phyloP scores from a whole-genome alignment of 2,888 invertebrate species.

The Melanotus villosus region DNA sequence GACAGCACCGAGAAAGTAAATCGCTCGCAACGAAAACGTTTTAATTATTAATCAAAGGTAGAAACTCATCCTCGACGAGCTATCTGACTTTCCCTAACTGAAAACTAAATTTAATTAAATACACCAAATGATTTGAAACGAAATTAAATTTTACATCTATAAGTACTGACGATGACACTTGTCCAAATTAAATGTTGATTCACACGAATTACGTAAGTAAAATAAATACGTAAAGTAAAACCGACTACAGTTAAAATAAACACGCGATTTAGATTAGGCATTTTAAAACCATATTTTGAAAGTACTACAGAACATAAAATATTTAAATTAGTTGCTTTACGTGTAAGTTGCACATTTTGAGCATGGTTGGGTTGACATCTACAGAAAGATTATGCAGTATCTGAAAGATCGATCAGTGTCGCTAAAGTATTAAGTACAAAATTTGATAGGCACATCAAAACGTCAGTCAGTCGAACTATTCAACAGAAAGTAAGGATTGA shows the following conservation, averaged over 20 bases:
- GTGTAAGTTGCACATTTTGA: no score
- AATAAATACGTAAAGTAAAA: no score
- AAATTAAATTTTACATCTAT: no score
- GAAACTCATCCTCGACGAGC: background rate
- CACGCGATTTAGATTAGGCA: no score
- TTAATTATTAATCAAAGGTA: background rate
- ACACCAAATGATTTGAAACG: background rate
- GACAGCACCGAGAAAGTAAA: background rate
- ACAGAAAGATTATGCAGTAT: background rate
- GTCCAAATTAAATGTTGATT: no score
- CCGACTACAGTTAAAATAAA: no score
- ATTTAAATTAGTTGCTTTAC: no score
- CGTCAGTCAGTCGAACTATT: slow-evolving; percentile 8
- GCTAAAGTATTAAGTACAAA: background rate
- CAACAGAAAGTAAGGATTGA: slow-evolving; percentile 11
- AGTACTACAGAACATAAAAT: no score
- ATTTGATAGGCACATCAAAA: slow-evolving; percentile 3
- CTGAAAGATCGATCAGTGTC: background rate
- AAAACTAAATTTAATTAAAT: background rate
- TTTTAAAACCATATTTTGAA: no score
- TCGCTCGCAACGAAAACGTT: background rate
- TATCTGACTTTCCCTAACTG: background rate
- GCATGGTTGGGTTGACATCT: no score
- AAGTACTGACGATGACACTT: no score
- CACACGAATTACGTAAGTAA: no score